Percentiles rank a stretch among this genome's conserved stretches.
Conservation (phyloP, 2,113 vertebrate genomes). For the Lophochroa leadbeateri region DNA sequence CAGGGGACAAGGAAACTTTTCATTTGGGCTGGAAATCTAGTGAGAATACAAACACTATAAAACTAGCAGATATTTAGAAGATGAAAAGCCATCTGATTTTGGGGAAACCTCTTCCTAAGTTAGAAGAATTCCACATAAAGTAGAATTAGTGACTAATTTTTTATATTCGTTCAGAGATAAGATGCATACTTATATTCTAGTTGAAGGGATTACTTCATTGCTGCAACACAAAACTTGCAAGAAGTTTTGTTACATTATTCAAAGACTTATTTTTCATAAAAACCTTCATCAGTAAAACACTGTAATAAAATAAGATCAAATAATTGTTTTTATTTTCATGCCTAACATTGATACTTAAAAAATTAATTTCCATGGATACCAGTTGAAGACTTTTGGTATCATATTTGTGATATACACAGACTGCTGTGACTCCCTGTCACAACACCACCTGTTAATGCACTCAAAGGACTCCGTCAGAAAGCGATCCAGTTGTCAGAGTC, state of each 20-base stretch:
- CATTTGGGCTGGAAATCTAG: neutral
- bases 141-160: neutral
- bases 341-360: neutral
- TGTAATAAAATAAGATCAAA: neutral
- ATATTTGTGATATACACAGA: neutral
- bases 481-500: neutral
- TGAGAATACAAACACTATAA: neutral
- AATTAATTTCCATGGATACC: neutral
- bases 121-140: neutral
- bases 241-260: neutral
- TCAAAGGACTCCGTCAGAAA: neutral
- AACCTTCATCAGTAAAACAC: neutral
- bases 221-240: neutral
- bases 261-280: neutral
- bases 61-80: neutral
- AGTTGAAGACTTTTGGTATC: neutral
- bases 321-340: neutral
- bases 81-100: neutral
- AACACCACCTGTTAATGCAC: neutral
- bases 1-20: neutral
- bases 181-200: neutral
- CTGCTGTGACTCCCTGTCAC: neutral
- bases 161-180: neutral
- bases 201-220: neutral
- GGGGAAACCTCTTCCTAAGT: neutral